These are phyloP conservation scores for Pipistrellus kuhlii DNA, from an alignment of 2,797 vertebrate species.

Conservation along the genomic window DNA sequence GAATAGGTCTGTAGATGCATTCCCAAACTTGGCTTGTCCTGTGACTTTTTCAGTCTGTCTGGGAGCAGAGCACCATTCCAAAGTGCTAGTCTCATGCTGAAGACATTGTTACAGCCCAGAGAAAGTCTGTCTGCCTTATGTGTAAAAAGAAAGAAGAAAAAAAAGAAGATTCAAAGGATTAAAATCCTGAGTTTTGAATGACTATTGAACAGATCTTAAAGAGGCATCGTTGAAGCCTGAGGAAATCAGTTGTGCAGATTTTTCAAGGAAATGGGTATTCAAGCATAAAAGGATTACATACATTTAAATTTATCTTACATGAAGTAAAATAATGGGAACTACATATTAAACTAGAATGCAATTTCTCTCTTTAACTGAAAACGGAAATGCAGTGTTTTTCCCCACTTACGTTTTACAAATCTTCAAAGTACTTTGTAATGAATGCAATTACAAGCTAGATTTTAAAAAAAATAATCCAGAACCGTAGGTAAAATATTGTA, in stretches of 20 bases:
- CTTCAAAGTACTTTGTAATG: constrained; percentile 6
- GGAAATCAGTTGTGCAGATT: constrained; percentile 47
- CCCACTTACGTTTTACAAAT: not conserved
- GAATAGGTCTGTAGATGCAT: not conserved
- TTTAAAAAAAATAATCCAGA: not conserved
- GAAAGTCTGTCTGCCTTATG: not conserved
- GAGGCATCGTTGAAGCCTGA: constrained; percentile 11
- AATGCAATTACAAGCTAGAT: constrained; percentile 28
- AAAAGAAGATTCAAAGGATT: constrained; percentile 35
- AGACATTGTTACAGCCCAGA: not conserved
- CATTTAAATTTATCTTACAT: constrained; percentile 45
- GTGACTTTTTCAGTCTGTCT: not conserved
- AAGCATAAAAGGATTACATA: not conserved
- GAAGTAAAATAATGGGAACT: constrained; percentile 2
- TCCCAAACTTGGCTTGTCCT: not conserved
- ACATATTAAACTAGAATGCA: not conserved
- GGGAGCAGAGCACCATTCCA: not conserved
- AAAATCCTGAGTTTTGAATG: constrained; percentile 48
- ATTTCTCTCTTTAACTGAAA: constrained; percentile 8
- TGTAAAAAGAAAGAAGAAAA: not conserved
- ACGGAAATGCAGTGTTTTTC: constrained; percentile 44
- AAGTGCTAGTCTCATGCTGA: not conserved
- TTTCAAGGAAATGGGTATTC: constrained; percentile 38
- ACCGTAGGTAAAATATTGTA: not conserved
- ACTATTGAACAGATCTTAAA: constrained; percentile 41